Evolutionary conservation across 2,797 vertebrate species (phyloP), one percentile per base, ranked within the genome.

Genomic region (Sibirionetta formosa): DNA sequence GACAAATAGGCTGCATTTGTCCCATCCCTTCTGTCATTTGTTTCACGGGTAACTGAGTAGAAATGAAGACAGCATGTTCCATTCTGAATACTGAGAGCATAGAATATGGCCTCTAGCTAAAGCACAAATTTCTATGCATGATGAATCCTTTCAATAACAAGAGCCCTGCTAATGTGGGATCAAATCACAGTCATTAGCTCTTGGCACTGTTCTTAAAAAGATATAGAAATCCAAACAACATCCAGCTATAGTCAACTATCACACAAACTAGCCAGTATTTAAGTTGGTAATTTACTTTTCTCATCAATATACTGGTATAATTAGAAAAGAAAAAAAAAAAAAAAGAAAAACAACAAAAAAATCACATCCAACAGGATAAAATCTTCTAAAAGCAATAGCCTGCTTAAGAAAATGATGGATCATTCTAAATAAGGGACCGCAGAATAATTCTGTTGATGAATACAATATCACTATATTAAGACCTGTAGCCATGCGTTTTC

Each of bases 131-230:
- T 88, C 96, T 90, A 87, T 91, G 96, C 96, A 88, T 97, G 98
- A 98, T 96, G 98, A 96, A 97, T 98, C 96, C 97, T 97, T 96
- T 95, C 97, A 98, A 97, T 97, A 98, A 97, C 84, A 42, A 96
- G 80, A 88, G 92, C 95, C 78, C 85, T n/a, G 88, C 87, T 94
- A 96, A 96, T 95, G 89, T 60, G 26, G 95, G 90, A 96, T 90
- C 94, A 86, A 92, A 94, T 93, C 97, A 61, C n/a, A 90, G 94
- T 69, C 91, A 86, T 95, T 78, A 95, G 94, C 93, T 87, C 86
- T 80, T 40, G 65, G 95, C 48, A 40, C 66, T 89, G 54, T 40
- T 82, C 90, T 92, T 92, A 58, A 69, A 90, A 17, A 60, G 75
- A 81, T 85, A 31, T 4, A 58, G 81, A 38, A 90, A 82, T 56